phyloP scores from a whole-genome alignment of 1,140 invertebrate genomes.

The Coptotermes formosanus region DNA sequence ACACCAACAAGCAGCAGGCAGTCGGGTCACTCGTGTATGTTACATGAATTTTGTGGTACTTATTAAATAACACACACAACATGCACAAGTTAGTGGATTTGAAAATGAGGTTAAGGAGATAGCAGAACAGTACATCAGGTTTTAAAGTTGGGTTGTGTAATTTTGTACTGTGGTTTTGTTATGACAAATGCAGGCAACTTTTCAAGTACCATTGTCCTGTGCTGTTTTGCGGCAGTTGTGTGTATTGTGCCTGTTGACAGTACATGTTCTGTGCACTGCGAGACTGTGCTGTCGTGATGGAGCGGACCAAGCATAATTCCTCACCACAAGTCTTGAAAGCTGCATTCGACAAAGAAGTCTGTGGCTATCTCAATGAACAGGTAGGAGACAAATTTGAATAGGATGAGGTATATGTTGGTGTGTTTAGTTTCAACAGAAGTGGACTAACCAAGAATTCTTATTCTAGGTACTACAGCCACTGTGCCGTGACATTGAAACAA shows the following conservation, averaged over 20 bases:
- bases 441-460: conserved; percentile 34
- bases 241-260: conserved; percentile 47
- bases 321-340: conserved; percentile 44
- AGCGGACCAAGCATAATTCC: conserved; percentile 45
- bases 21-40: too few species aligned
- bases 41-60: too few species aligned
- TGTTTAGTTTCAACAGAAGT: not conserved
- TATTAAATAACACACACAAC: too few species aligned
- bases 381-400: conserved; percentile 11
- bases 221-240: too few species aligned
- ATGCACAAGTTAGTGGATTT: too few species aligned
- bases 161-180: too few species aligned
- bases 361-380: conserved; percentile 34
- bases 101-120: too few species aligned
- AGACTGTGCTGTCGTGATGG: conserved; percentile 55
- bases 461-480: conserved; percentile 66
- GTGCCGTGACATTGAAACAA: conserved; percentile 86
- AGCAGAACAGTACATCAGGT: too few species aligned
- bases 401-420: not conserved
- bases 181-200: too few species aligned
- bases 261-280: conserved; percentile 64
- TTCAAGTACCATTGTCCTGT: too few species aligned
- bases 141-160: too few species aligned
- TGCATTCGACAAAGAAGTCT: conserved; percentile 46
- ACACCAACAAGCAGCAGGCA: too few species aligned